Conservation (phyloP, 1,140 invertebrate species). For the Pachypeltis micranthus region DNA sequence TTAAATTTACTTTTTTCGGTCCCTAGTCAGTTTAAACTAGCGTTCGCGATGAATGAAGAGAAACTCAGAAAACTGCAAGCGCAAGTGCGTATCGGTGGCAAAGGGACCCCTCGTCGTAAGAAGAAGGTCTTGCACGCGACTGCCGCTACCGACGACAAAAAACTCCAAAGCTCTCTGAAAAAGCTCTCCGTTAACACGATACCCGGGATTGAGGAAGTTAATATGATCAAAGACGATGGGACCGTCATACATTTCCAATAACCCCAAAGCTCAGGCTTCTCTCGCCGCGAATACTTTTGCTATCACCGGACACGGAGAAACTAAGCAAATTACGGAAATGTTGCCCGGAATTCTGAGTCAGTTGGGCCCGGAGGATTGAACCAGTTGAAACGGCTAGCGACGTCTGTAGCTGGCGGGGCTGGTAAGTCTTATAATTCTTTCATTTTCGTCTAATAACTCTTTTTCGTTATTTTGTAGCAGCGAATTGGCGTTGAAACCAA, state of each 20-base stretch:
- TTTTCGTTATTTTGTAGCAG: no score
- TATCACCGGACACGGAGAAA: conserved; percentile 95
- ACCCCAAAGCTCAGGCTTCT: conserved; percentile 98
- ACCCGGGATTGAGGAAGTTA: conserved; percentile 98
- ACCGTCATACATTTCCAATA: conserved; percentile 99
- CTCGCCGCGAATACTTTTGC: conserved; percentile 97
- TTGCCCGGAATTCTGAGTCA: conserved; percentile 92
- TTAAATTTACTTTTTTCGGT: no score
- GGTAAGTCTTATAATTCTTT: no score
- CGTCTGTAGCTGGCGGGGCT: conserved; percentile 49
- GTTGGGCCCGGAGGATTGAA: conserved; percentile 87
- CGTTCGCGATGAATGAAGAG: conserved; percentile 94
- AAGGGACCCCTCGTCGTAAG: conserved; percentile 96
- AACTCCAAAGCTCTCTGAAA: conserved; percentile 94
- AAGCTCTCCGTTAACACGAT: conserved; percentile 96
- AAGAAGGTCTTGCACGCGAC: conserved; percentile 99
- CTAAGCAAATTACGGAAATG: conserved; percentile 96
- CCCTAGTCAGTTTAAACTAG: no score
- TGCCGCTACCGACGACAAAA: conserved; percentile 97
- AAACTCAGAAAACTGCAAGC: conserved; percentile 88
- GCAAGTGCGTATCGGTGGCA: conserved; percentile 93
- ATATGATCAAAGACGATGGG: conserved; percentile 99
- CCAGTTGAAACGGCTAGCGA: conserved; percentile 88
- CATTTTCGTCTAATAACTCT: no score
- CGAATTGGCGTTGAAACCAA: no score